These are phyloP conservation scores for Cryptophagus acutangulus DNA, from an alignment of 2,888 invertebrate genomes.

Conservation along the genomic window DNA sequence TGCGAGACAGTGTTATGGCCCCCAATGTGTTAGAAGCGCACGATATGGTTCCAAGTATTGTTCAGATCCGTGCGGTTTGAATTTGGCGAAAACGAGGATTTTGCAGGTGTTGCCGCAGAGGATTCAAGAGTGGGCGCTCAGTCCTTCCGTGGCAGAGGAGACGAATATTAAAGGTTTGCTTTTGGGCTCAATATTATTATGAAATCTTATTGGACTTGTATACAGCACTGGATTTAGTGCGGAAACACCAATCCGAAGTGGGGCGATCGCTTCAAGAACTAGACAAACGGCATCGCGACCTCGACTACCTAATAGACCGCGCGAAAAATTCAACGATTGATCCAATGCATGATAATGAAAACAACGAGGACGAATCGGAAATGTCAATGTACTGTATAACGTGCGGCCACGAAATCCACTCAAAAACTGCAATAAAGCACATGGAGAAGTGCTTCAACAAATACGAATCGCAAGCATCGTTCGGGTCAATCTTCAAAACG, in stretches of 20 bases:
- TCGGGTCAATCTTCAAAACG: constrained; percentile 91
- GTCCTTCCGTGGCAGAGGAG: constrained; percentile 81
- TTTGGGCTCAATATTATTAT: neutral
- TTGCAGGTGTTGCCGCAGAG: constrained; percentile 66
- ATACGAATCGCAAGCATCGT: constrained; percentile 95
- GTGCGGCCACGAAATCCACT: constrained; percentile 93
- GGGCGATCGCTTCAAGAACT: constrained; percentile 73
- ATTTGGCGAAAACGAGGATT: constrained; percentile 79
- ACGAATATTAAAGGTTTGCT: constrained; percentile 52
- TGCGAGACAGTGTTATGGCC: constrained; percentile 86
- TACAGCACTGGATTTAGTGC: constrained; percentile 52
- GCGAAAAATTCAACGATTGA: constrained; percentile 70
- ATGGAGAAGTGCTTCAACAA: constrained; percentile 98
- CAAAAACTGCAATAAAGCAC: constrained; percentile 86
- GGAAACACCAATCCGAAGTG: constrained; percentile 74
- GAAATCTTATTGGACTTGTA: neutral
- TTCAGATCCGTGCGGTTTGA: constrained; percentile 84
- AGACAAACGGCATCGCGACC: constrained; percentile 69
- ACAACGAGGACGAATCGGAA: constrained; percentile 62
- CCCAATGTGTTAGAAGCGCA: constrained; percentile 76
- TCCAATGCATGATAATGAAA: constrained; percentile 58
- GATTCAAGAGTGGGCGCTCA: constrained; percentile 89
- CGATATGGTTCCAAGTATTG: constrained; percentile 85
- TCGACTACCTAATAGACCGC: constrained; percentile 75
- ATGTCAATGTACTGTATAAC: constrained; percentile 93